Evolutionary conservation across 2,888 invertebrate genomes (phyloP).

Genomic region (Yponomeuta malinellus): DNA sequence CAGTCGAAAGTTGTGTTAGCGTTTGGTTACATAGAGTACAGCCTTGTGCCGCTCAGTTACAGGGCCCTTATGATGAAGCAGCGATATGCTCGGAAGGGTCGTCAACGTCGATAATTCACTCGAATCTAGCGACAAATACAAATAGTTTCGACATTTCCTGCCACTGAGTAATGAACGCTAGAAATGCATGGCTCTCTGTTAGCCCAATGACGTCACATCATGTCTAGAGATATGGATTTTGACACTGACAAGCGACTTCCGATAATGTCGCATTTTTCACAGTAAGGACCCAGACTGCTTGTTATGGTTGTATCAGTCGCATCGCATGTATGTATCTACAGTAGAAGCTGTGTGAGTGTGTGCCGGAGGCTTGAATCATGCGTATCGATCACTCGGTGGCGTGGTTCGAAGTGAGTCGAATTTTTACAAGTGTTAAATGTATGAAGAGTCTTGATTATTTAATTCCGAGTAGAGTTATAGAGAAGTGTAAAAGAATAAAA

Average conservation of each 20-base stretch:
- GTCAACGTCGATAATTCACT: too few species aligned
- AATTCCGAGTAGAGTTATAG: constrained; percentile 6
- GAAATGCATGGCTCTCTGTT: too few species aligned
- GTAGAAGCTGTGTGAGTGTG: constrained; percentile 73
- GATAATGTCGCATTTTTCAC: too few species aligned
- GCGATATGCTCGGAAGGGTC: too few species aligned
- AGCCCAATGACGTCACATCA: too few species aligned
- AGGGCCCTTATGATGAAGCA: constrained; percentile 15
- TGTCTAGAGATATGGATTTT: too few species aligned
- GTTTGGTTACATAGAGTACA: constrained; percentile 33
- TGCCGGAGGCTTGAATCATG: constrained; percentile 74
- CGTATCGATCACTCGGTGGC: constrained; percentile 76
- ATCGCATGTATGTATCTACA: constrained; percentile 58
- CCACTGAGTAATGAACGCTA: too few species aligned
- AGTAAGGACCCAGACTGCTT: constrained; percentile 31
- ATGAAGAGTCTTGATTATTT: constrained; percentile 11
- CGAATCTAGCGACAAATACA: too few species aligned
- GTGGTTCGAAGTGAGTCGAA: constrained; percentile 59
- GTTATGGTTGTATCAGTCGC: constrained; percentile 49
- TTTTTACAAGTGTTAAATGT: constrained; percentile 55
- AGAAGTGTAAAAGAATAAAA: background rate
- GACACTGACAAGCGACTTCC: too few species aligned
- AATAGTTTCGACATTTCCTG: too few species aligned
- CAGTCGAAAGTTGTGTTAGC: constrained; percentile 17
- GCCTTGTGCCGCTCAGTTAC: constrained; percentile 72